phyloP scores from a whole-genome alignment of 2,888 invertebrate genomes.

The Xestia c-nigrum region DNA sequence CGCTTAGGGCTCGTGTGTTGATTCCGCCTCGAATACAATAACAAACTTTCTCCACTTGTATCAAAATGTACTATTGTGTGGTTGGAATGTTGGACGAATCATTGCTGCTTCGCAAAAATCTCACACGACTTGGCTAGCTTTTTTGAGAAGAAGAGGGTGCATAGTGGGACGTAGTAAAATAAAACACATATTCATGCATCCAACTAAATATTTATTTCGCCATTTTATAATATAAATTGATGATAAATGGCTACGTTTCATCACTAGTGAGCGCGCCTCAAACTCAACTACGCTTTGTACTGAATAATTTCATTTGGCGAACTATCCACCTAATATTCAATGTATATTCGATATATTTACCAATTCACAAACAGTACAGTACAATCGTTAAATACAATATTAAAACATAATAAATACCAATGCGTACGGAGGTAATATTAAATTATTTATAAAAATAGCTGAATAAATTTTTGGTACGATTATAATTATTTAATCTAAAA shows the following conservation, averaged over 20 bases:
- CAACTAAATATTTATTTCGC: conserved; percentile 87
- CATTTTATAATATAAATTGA: conserved; percentile 79
- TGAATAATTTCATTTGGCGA: conserved; percentile 85
- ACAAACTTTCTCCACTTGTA: no score
- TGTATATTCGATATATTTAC: conserved; percentile 58
- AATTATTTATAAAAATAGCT: conserved; percentile 83
- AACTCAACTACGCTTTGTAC: conserved; percentile 85
- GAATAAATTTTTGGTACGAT: conserved; percentile 83
- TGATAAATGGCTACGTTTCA: conserved; percentile 80
- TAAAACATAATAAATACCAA: conserved; percentile 71
- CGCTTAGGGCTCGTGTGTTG: no score
- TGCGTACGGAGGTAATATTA: conserved; percentile 67
- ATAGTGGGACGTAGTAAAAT: conserved; percentile 31
- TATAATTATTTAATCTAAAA: conserved; percentile 70
- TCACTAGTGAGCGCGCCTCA: conserved; percentile 71
- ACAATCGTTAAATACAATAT: conserved; percentile 61
- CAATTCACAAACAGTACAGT: conserved; percentile 67
- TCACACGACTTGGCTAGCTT: neutral
- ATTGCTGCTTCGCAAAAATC: neutral
- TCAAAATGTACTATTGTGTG: neutral
- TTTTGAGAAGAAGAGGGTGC: neutral
- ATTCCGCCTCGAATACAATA: no score
- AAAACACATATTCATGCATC: conserved; percentile 74
- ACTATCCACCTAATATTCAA: conserved; percentile 61
- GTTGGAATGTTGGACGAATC: neutral